Evolutionary conservation across 2,888 invertebrate species (phyloP).

Genomic region (Spodoptera picta): DNA sequence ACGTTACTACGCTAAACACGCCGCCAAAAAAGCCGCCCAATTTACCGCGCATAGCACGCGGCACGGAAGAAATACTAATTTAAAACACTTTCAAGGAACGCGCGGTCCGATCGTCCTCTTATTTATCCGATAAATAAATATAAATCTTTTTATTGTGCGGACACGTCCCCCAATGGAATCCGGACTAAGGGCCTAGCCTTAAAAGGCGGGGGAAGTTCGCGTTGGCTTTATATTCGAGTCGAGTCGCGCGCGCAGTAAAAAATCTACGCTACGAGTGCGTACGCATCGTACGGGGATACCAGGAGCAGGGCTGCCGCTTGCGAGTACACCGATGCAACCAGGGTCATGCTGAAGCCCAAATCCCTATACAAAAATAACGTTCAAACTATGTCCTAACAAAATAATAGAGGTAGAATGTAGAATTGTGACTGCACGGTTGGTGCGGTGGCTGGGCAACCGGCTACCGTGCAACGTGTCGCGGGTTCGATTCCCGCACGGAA

Average conservation of each 20-base stretch:
- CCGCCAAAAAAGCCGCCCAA: conserved; percentile 49
- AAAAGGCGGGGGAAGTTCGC: conserved; percentile 82
- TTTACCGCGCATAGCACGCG: conserved; percentile 63
- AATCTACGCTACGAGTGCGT: conserved; percentile 83
- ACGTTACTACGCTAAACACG: conserved; percentile 15
- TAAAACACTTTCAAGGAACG: conserved; percentile 75
- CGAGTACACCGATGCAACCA: conserved; percentile 33
- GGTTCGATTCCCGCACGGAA: too few species aligned
- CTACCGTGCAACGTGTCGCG: too few species aligned
- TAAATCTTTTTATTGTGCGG: conserved; percentile 81
- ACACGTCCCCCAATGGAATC: conserved; percentile 83
- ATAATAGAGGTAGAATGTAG: too few species aligned
- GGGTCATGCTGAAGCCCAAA: conserved; percentile 23
- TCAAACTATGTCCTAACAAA: neutral
- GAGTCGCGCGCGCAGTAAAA: conserved; percentile 76
- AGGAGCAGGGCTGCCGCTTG: conserved; percentile 62
- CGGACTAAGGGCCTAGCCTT: conserved; percentile 79
- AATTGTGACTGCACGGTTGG: too few species aligned
- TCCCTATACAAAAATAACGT: neutral
- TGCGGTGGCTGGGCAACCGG: too few species aligned
- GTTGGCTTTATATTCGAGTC: conserved; percentile 77
- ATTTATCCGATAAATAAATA: conserved; percentile 82
- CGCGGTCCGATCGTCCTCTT: conserved; percentile 66
- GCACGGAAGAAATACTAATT: conserved; percentile 74
- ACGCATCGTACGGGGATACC: conserved; percentile 79